Base-by-base conservation (phyloP, 1,140 invertebrate species). In the Calosoma granatense region DNA sequence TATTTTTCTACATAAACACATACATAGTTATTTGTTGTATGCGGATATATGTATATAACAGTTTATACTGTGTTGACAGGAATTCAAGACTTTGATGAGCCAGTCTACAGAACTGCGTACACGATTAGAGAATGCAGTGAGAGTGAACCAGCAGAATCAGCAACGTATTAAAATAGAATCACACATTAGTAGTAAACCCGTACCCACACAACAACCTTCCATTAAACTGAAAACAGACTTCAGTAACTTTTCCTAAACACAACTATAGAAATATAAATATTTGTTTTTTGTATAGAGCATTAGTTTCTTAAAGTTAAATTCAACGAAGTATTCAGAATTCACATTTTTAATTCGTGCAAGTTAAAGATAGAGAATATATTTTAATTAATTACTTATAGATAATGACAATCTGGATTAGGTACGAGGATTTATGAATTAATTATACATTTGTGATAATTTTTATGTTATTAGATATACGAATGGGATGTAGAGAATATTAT, bases 161-260 rank as follows among this genome's bases (percentile, higher is more conserved):
- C 70, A 62, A 64, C 72, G 69, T 58, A 69, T 72, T 47, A 72
- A 72, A 59, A 62, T 63, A 36, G 67, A 70, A 57, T 55, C 66
- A 39, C 73, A 64, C 62, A 67, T 63, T 58, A n/a, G n/a, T n/a
- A 67, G 57, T 56, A 72, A 81, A 64, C 71, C 73, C 41, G 67
- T 72, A 52, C 76, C 74, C 58, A 78, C 75, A 54, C 81, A 84
- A 64, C 80, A 82, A 59, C 88, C 90, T 53, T 87, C 90, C 9
- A 97, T 97, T 64, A 92, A 94, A 72, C 78, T 97, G 47, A 97
- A 95, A 80, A 97, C 92, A 15, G 90, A 96, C 74, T 98, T 98
- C 70, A 93, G 92, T 64, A 94, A 97, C 76, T 97, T 93, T 65
- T 83, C 81, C 63, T 84, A 78, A 76, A 62, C 57, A 43, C n/a